Evolutionary conservation across 2,888 invertebrate species (phyloP).

Genomic region (Meghimatium bilineatum): DNA sequence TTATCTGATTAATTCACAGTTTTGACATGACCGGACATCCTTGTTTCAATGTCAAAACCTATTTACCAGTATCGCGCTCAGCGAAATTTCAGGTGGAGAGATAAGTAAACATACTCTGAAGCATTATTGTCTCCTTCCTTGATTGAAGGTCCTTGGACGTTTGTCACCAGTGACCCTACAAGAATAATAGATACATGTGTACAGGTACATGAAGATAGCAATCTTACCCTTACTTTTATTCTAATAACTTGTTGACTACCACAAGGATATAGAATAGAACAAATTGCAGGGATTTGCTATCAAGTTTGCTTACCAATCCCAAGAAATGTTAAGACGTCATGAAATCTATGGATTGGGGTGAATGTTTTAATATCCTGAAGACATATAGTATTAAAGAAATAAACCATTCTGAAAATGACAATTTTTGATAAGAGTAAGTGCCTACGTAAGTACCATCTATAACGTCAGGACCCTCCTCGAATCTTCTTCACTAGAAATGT

Average conservation of each 20-base stretch:
- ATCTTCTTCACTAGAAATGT: background rate
- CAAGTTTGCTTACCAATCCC: background rate
- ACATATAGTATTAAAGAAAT: background rate
- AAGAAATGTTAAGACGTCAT: background rate
- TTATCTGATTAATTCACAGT: background rate
- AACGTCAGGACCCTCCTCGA: background rate
- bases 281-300: background rate
- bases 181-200: no score
- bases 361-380: background rate
- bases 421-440: background rate
- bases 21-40: background rate
- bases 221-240: no score
- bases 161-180: no score
- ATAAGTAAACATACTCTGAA: no score
- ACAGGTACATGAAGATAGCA: no score
- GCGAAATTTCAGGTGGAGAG: no score
- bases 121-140: no score
- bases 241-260: background rate
- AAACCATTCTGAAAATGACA: background rate
- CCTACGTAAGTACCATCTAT: background rate
- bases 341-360: background rate
- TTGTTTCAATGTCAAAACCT: background rate
- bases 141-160: no score
- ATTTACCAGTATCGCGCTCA: background rate
- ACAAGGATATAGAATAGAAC: background rate